Evolutionary conservation across 2,888 invertebrate species (phyloP), one percentile per base, ranked within the genome.

Genomic region (Ptychoptera albimana): DNA sequence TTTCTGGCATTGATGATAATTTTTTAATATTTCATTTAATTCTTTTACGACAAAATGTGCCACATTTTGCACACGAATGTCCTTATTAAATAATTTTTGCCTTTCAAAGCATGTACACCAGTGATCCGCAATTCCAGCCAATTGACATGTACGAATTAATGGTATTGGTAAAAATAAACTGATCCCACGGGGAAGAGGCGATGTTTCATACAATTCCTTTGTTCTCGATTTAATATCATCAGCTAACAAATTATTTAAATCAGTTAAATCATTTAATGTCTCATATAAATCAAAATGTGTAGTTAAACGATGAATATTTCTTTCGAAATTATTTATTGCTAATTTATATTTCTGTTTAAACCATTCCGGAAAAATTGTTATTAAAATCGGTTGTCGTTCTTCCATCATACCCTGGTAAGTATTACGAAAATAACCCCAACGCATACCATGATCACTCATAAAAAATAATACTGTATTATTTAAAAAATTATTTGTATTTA

Each of bases 381-480:
- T 79, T 31, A 88, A 68, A 50, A 89, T 77, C 0, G 94, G 93
- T 45, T 91, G 70, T 39, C 91, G 75, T 59, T 89, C 92, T 62
- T 94, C 93, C 57, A 92, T 70, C 57, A 79, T 72, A 2, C 87
- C 87, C 63, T 91, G 86, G 61, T 82, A 85, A 0, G 91, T 91
- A 37, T 55, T 55, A 9, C 89, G 72, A 52, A 89, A 87, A 8
- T 71, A 72, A 2, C 91, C 92, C 79, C 84, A 91, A 48, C 92
- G 69, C 46, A 89, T 77, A 0, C 93, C 93, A 57, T 93, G 93
- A 58, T 93, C 93, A 60, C 91, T 91, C 68, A 91, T 69, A 9
- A 87, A 60, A 43, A 89, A 68, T 11, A 82, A 54, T 37, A 77
- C 70, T 0, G 86, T 85, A 23, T 75, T 70, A 43, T 82, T 73